Evolutionary conservation across 2,888 invertebrate species (phyloP), one percentile per base, ranked within the genome.

Genomic region (Heliconius ethilla): DNA sequence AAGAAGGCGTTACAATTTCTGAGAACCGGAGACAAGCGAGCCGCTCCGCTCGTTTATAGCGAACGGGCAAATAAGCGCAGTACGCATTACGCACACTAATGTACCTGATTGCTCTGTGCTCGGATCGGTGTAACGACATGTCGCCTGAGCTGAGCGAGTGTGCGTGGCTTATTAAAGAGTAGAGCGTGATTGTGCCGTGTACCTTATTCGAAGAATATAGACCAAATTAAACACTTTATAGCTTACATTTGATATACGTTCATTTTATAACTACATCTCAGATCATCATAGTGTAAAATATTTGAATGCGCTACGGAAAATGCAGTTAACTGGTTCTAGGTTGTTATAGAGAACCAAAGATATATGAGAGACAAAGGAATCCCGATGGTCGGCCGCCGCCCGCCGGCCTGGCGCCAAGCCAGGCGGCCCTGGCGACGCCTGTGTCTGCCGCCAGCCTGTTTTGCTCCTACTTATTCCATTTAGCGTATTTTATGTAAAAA

Each of bases 1-100:
- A 88, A 94, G 94, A 95, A 95, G 93, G 93, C 94, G 92, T 94
- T 93, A 94, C 91, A 92, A 91, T 92, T 95, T 95, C 94, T 89
- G 87, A 94, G 93, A 94, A 94, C 87, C 88, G 89, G 90, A 90
- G 93, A 93, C 93, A 93, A 91, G 90, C 90, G 88, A 92, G 88
- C 90, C 89, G 89, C 89, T 90, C 88, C 84, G 87, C 87, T 89
- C 88, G 88, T 89, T 89, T 89, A 86, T 89, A 90, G 89, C 89
- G 88, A 89, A 86, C 88, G 86, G 89, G 90, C 90, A 91, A 92
- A 92, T 91, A 91, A 90, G 87, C 89, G 89, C 87, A 86, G 86
- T 90, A 91, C 91, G 89, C 89, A 89, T 87, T 88, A 89, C 88
- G 86, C 88, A 88, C 89, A 87, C 87, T 82, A 66, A 78, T 82